Evolutionary conservation across 2,797 vertebrate species (phyloP).

Genomic region (Sorex maritimensis): DNA sequence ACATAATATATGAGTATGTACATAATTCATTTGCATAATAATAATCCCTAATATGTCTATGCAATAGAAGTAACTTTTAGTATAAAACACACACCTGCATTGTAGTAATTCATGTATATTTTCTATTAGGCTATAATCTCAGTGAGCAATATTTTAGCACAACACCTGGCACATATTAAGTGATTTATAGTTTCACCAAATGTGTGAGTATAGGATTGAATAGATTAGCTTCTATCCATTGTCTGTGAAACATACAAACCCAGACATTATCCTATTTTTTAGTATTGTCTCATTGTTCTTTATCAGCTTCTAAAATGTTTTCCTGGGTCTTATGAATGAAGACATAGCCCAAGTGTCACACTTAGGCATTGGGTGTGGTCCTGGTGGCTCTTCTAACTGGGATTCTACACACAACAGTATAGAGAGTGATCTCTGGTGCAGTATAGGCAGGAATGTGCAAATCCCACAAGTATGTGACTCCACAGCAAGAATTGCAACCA

Average conservation of each 20-base stretch:
- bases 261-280: conserved; percentile 45
- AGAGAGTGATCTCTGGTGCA: no score
- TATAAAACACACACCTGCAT: background rate
- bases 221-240: conserved; percentile 9
- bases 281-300: conserved; percentile 16
- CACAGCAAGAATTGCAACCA: no score
- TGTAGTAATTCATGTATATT: background rate
- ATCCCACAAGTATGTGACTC: no score
- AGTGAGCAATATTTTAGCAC: conserved; percentile 2
- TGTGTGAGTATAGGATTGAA: conserved; percentile 4
- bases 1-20: background rate
- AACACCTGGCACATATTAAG: background rate
- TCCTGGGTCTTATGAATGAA: no score
- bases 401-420: background rate
- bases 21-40: background rate
- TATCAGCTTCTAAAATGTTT: conserved; percentile 43
- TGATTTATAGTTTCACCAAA: conserved; percentile 38
- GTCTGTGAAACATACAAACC: conserved; percentile 3
- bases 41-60: background rate
- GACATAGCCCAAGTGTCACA: no score
- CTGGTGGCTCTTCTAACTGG: no score
- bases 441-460: no score
- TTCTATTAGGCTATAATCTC: background rate
- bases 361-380: no score
- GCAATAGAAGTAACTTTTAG: background rate